phyloP scores from a whole-genome alignment of 2,113 vertebrate species.

The Cavia porcellus region DNA sequence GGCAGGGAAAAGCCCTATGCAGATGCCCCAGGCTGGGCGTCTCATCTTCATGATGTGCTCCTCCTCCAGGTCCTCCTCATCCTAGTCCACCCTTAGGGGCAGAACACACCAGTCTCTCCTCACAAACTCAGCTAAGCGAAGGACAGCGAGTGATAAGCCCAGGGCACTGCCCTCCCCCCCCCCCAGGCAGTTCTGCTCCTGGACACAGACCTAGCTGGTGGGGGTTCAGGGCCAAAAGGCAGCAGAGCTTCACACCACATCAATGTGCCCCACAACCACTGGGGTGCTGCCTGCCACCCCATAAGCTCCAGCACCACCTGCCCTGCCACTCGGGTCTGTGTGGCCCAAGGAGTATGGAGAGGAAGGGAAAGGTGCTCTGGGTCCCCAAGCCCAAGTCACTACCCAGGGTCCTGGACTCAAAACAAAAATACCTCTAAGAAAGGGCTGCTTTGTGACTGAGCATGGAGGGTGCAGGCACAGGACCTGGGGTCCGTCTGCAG shows the following conservation, averaged over 20 bases:
- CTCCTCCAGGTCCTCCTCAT: conserved; percentile 94
- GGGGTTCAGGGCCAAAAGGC: background rate
- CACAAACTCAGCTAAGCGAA: background rate
- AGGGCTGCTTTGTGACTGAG: too few species aligned
- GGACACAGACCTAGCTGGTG: background rate
- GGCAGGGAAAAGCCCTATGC: fast-evolving
- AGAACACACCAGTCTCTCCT: conserved; percentile 44
- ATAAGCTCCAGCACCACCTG: background rate
- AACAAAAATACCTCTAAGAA: too few species aligned
- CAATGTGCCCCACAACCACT: background rate
- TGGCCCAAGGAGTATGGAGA: too few species aligned
- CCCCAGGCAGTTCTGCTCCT: background rate
- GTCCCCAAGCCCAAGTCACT: too few species aligned
- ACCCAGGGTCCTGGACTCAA: too few species aligned
- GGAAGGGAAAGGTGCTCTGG: too few species aligned
- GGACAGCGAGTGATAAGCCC: fast-evolving
- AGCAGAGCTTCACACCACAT: background rate
- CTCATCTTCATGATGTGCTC: conserved; percentile 96
- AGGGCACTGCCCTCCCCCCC: background rate
- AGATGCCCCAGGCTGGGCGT: fast-evolving
- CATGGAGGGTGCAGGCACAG: too few species aligned
- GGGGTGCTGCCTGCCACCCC: background rate
- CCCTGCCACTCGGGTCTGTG: background rate
- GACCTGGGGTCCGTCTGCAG: too few species aligned
- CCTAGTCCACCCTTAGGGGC: conserved; percentile 87